phyloP scores from a whole-genome alignment of 2,888 invertebrate species.

The Drosophila mimetica region DNA sequence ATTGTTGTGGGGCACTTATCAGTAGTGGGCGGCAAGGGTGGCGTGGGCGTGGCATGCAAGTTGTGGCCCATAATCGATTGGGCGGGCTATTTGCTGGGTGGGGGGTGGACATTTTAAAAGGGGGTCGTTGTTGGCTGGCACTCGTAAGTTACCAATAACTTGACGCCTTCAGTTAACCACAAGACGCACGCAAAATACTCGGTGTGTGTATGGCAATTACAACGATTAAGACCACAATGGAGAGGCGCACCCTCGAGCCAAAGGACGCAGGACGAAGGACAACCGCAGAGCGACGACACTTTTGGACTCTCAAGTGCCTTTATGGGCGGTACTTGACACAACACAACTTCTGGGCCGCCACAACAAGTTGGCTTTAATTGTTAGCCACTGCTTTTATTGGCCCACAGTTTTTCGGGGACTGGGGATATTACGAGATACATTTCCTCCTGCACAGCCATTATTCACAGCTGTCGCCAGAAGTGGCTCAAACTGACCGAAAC shows the following conservation, averaged over 20 bases:
- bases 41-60: conserved; percentile 55
- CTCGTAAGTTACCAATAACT: conserved; percentile 66
- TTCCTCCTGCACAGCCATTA: conserved; percentile 55
- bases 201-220: conserved; percentile 48
- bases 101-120: conserved; percentile 7
- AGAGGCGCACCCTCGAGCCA: conserved; percentile 41
- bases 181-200: conserved; percentile 38
- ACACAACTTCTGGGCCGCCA: conserved; percentile 12
- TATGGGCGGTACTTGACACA: conserved; percentile 23
- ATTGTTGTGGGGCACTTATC: conserved; percentile 58
- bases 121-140: conserved; percentile 18
- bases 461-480: conserved; percentile 73
- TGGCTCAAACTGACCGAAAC: conserved; percentile 52
- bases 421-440: conserved; percentile 9
- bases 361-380: conserved; percentile 69
- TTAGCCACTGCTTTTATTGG: conserved; percentile 54
- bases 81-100: conserved; percentile 18
- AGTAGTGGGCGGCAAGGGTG: conserved; percentile 16
- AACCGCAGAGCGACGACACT: conserved; percentile 56
- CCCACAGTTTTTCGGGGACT: conserved; percentile 16
- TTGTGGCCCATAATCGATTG: conserved; percentile 65
- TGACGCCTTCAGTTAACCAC: conserved; percentile 45
- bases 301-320: conserved; percentile 38
- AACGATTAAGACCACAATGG: conserved; percentile 39
- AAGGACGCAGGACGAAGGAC: conserved; percentile 17